Evolutionary conservation across 1,140 invertebrate genomes (phyloP), one percentile per base, ranked within the genome.

Genomic region (Ips typographus): DNA sequence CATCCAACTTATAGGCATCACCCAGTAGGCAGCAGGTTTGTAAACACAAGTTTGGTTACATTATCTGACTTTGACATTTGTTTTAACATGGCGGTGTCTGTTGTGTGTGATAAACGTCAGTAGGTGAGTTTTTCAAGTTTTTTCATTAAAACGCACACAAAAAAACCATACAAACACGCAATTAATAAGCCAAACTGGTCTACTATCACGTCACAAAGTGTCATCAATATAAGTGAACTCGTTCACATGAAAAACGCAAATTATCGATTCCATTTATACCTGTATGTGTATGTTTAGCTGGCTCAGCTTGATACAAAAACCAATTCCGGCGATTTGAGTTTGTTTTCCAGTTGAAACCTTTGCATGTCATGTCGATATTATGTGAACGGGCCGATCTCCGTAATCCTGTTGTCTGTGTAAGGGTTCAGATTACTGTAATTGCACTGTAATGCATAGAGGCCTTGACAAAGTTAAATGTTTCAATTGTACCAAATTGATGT

Each of bases 71-170:
- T 68, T 68, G 67, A 70, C 68, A 70, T 70, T 41, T 58, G 59
- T n/a, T 64, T 70, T 61, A 70, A 70, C 68, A 70, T 70, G 68
- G 68, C 60, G 68, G 68, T 70, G 61, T 70, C 68, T 70, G 68
- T 70, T 60, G 43, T 56, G 44, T 70, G 68, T 51, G 60, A 58
- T 70, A 57, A 63, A 58, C 63, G 68, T 59, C 52, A 63, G 52
- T 70, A 70, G 68, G 68, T 70, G 37, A 70, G 68, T 70, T 70
- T 70, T 64, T 70, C 7, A 7, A 44, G 22, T 55, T 55, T 62
- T 68, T 44, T 62, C 8, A 53, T 1, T 62, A 44, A 62, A 38
- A 8, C 53, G 41, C 37, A 8, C 6, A 38, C 8, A 40, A 59
- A 59, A 40, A 59, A 40, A n/a, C 36, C 36, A 55, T 5, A 7